Conservation (phyloP, 2,113 vertebrate genomes). For the Anthoscopus minutus region DNA sequence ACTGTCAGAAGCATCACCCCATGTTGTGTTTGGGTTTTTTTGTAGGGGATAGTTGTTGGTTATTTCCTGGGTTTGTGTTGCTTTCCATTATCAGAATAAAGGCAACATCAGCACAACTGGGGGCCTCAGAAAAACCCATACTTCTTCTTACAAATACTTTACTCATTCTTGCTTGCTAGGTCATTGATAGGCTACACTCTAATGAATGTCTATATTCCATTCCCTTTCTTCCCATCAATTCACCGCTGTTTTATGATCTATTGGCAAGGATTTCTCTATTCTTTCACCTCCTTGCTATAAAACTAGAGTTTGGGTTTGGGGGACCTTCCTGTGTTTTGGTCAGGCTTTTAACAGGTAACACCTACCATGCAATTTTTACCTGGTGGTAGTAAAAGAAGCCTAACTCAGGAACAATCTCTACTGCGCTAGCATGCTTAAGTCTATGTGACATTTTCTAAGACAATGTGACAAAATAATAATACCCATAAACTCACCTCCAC, state of each 20-base stretch:
- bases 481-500: conserved; percentile 71
- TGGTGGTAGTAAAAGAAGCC: background rate
- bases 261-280: background rate
- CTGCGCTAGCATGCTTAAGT: background rate
- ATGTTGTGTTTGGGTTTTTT: background rate
- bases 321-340: background rate
- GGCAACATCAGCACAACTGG: background rate
- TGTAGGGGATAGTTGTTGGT: no score
- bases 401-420: background rate
- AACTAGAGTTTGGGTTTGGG: background rate
- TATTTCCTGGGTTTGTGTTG: background rate
- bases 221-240: background rate
- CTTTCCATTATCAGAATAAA: background rate
- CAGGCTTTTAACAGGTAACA: background rate
- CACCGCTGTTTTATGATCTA: background rate
- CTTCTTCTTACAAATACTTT: background rate
- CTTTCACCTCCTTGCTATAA: background rate
- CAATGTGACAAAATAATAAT: background rate
- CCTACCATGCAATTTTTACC: background rate
- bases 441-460: background rate
- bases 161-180: background rate
- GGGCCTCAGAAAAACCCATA: background rate
- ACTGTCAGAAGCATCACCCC: background rate
- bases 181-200: background rate
- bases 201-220: background rate